A percentile compares a stretch with the other conserved stretches of the same genome.
Conservation (phyloP, 2,113 vertebrate genomes). For the Tamias sibiricus region DNA sequence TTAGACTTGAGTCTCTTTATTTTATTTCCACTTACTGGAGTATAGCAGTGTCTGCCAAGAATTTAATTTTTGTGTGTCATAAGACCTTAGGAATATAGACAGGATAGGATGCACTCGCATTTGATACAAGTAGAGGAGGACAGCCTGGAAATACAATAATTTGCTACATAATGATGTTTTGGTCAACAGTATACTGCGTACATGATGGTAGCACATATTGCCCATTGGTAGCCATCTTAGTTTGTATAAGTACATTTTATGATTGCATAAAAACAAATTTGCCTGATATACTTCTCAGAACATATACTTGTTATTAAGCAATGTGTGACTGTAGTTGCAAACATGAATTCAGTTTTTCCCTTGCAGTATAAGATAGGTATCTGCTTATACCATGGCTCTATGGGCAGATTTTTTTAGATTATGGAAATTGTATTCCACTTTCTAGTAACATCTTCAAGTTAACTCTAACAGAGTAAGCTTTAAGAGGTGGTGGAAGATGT, state of each 20-base stretch:
- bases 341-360: slow-evolving; percentile 39
- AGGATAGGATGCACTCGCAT: slow-evolving; percentile 10
- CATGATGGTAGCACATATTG: background rate
- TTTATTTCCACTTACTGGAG: background rate
- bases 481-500: background rate
- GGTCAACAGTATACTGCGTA: background rate
- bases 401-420: background rate
- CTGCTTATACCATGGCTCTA: background rate
- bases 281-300: background rate
- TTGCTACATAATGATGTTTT: background rate
- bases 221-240: background rate
- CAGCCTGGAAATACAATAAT: background rate
- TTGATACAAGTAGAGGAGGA: background rate
- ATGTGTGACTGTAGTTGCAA: background rate
- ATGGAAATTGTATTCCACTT: background rate
- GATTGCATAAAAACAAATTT: background rate
- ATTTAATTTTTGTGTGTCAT: slow-evolving; percentile 22
- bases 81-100: background rate
- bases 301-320: background rate
- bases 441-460: slow-evolving; percentile 55
- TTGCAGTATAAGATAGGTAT: background rate
- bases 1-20: background rate
- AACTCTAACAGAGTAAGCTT: slow-evolving; percentile 22
- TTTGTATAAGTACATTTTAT: background rate
- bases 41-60: background rate